Conservation (phyloP, 2,113 vertebrate genomes). For the Clarias macrocephalus region DNA sequence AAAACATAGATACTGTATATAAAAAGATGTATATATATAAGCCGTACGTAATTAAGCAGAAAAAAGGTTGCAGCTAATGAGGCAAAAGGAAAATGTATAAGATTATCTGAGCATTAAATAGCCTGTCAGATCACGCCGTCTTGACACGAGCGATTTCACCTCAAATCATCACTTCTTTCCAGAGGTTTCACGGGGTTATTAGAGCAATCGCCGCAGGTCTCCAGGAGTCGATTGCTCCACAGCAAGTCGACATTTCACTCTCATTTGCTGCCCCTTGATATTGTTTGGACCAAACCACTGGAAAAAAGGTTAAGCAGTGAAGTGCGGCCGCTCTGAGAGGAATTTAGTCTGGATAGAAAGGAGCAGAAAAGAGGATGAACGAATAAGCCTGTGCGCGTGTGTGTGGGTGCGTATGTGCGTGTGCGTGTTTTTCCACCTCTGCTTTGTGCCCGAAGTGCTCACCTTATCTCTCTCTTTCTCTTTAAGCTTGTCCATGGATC, state of each 20-base stretch:
- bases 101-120: not conserved
- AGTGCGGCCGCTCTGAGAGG: not conserved
- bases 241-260: not conserved
- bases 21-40: not conserved
- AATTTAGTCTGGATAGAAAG: not conserved
- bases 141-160: not conserved
- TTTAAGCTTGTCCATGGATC: constrained; percentile 95
- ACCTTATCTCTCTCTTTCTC: constrained; percentile 98
- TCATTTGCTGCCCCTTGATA: constrained; percentile 8
- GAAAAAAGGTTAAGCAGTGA: not conserved
- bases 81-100: not conserved
- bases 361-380: not conserved
- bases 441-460: not conserved
- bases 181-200: not conserved
- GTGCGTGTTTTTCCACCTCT: not conserved
- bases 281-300: not conserved
- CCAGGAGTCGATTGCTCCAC: not conserved
- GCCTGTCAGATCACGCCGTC: not conserved
- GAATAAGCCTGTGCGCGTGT: constrained; percentile 1
- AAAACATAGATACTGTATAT: no score
- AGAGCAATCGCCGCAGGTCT: not conserved
- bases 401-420: not conserved
- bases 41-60: not conserved
- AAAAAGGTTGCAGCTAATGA: not conserved
- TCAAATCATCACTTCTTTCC: not conserved